Base-by-base conservation (phyloP, 2,888 invertebrate species). In the Xanthia icteritia region DNA sequence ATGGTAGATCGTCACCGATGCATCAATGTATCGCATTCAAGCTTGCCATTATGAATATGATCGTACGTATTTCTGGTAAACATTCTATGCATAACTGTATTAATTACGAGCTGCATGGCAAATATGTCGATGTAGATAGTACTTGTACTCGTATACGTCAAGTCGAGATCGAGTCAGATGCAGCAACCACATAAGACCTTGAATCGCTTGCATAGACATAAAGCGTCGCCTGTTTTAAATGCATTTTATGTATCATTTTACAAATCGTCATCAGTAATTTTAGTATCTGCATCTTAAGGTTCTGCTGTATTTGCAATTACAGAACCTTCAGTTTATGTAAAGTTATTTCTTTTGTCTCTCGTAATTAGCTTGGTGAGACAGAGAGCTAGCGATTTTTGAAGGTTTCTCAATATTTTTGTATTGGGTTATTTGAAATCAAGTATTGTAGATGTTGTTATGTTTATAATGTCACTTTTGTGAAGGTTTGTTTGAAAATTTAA, bases 131-230 rank as follows among this genome's bases (percentile, higher is more conserved):
- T 77, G 67, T 77, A 74, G 67, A 15, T 66, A 68, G 13, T 73
- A 63, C 48, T 36, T 27, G 11, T 73, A 64, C 51, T 20, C 9
- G 39, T 76, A 45, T 39, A 63, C 15, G 70, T 64, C 56, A 31
- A 67, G 20, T 67, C 31, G 66, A 56, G 73, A 84, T 67, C 58
- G 51, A 77, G 36, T 85, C 83, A 45, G 81, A 86, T 80, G 81
- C 82, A 68, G 79, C 77, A 84, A 88, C 89, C 89, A 85, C 91
- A 89, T 71, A 83, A 87, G 84, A 78, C 91, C 91, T 90, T 91
- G 89, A 79, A 83, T 83, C 56, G 58, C 48, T 79, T 78, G 36
- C 76, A 65, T 73, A 58, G 75, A 81, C 51, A 76, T 39, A 64
- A 39, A 45, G 65, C 61, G 61, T 58, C 58, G 72, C 65, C 73